Evolutionary conservation across 2,888 invertebrate species (phyloP).

Genomic region (Gryllus longicercus): DNA sequence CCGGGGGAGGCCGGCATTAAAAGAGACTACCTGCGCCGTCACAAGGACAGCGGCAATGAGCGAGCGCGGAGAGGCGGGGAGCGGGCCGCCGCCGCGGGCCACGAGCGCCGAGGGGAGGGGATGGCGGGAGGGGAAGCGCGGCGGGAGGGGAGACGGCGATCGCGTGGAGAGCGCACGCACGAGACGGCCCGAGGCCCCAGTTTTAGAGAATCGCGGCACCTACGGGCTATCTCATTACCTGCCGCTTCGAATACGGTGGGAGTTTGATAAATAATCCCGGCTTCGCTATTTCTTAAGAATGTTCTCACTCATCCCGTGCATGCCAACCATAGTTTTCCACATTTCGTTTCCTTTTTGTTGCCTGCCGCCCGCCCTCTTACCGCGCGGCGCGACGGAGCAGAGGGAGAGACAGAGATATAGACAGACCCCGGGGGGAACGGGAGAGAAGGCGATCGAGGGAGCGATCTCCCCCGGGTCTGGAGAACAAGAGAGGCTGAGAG

Average conservation of each 20-base stretch:
- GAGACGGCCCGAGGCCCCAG: neutral
- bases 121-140: neutral
- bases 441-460: neutral
- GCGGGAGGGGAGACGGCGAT: neutral
- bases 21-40: no score
- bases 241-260: neutral
- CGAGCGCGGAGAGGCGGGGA: no score
- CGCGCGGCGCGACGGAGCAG: no score
- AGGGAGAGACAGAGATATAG: no score
- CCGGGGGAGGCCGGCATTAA: no score
- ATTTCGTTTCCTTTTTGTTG: neutral
- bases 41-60: no score
- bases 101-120: neutral
- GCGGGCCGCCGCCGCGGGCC: no score
- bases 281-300: neutral
- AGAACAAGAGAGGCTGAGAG: neutral
- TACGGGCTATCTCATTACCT: neutral
- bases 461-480: neutral
- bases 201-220: no score
- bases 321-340: neutral
- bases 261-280: neutral
- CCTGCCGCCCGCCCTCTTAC: neutral
- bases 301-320: slow-evolving; percentile 3
- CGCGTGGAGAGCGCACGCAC: neutral
- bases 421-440: neutral